Evolutionary conservation across 2,113 vertebrate species (phyloP).

Genomic region (Salminus brasiliensis): DNA sequence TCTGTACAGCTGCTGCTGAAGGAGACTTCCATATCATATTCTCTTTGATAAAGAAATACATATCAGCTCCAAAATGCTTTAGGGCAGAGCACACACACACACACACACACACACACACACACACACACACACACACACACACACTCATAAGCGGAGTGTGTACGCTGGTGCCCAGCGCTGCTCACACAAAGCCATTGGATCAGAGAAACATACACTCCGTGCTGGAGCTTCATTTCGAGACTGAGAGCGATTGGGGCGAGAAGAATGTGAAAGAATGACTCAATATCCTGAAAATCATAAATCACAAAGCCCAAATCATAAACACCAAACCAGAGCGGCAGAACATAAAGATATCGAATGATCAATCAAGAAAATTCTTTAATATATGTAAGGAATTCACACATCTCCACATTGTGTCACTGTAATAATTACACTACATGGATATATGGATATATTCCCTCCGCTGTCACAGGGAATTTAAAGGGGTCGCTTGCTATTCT

Average conservation of each 20-base stretch:
- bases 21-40: neutral
- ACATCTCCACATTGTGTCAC: neutral
- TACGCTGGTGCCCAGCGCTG: neutral
- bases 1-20: neutral
- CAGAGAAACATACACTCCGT: neutral
- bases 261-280: neutral
- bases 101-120: too few species aligned
- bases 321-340: neutral
- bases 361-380: neutral
- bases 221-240: neutral
- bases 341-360: neutral
- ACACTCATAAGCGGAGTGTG: neutral
- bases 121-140: too few species aligned
- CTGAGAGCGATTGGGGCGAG: neutral
- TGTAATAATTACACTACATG: too few species aligned
- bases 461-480: neutral
- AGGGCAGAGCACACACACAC: neutral
- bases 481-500: neutral
- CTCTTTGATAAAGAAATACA: neutral
- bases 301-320: neutral
- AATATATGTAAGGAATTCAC: neutral
- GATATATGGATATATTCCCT: neutral
- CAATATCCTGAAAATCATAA: slow-evolving; percentile 2
- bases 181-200: neutral
- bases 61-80: neutral